These are phyloP conservation scores for Anolis apletophallus DNA, from an alignment of 2,797 vertebrate genomes.

Conservation along the genomic window DNA sequence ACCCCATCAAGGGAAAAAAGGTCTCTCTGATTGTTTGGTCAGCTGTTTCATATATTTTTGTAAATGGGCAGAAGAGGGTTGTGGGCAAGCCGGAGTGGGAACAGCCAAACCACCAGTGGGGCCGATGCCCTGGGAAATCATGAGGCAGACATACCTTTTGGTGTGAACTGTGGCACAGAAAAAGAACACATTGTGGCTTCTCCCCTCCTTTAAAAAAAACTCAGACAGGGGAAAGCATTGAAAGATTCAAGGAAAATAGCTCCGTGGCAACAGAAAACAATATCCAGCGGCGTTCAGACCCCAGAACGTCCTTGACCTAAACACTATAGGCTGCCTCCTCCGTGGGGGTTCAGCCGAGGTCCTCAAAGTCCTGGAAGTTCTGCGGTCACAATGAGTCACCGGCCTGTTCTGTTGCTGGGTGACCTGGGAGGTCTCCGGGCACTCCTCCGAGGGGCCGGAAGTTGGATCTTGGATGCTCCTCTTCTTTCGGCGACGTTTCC, in stretches of 20 bases:
- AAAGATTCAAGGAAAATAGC: slow-evolving; percentile 42
- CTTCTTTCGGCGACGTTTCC: no score
- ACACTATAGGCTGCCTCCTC: no score
- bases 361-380: no score
- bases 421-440: no score
- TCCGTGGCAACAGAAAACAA: not conserved
- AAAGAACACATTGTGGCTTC: not conserved
- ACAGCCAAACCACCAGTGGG: not conserved
- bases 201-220: not conserved
- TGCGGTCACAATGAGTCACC: no score
- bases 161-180: fast-evolving
- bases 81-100: not conserved
- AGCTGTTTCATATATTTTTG: fast-evolving
- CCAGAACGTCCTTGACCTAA: no score
- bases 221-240: not conserved
- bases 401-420: no score
- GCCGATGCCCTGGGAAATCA: not conserved
- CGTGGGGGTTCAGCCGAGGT: no score
- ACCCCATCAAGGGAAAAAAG: not conserved
- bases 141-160: not conserved
- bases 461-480: no score
- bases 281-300: no score
- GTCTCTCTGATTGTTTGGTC: slow-evolving; percentile 8
- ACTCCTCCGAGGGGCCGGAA: no score
- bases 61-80: not conserved